Conservation (phyloP, 2,888 invertebrate genomes). For the Gymnocheta viridis region DNA sequence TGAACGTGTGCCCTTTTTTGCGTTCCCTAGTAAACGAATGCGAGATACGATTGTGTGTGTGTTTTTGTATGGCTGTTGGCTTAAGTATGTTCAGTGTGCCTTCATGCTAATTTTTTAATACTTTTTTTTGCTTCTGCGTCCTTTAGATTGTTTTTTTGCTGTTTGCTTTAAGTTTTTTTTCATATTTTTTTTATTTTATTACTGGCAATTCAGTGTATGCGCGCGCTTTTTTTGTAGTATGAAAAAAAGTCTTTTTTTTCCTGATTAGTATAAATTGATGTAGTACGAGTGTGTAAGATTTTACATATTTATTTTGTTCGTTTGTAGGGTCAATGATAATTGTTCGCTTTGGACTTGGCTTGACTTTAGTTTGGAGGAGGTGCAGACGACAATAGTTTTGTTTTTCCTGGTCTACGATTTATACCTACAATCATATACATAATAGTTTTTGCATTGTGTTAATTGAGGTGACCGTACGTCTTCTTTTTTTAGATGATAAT, state of each 20-base stretch:
- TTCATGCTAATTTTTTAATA: constrained; percentile 49
- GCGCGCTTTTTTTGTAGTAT: constrained; percentile 65
- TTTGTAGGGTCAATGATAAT: constrained; percentile 54
- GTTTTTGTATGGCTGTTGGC: neutral
- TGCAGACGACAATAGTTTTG: constrained; percentile 40
- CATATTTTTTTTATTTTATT: constrained; percentile 22
- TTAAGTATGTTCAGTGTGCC: constrained; percentile 39
- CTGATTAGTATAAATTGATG: constrained; percentile 55
- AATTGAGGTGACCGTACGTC: too few relatives aligned
- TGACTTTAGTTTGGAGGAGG: constrained; percentile 2
- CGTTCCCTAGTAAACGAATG: constrained; percentile 28
- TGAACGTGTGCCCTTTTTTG: constrained; percentile 78
- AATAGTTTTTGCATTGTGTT: constrained; percentile 37
- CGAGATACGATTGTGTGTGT: neutral
- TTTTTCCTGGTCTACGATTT: constrained; percentile 38
- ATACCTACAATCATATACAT: neutral
- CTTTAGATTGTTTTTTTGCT: neutral
- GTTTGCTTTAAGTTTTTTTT: constrained; percentile 10
- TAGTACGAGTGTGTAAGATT: neutral
- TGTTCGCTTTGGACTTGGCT: neutral
- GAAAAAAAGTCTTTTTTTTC: constrained; percentile 64
- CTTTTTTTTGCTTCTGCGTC: neutral
- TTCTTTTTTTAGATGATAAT: too few relatives aligned
- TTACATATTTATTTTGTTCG: neutral
- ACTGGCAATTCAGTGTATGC: constrained; percentile 45